These are phyloP conservation scores for Aspidiotus rigidus DNA, from an alignment of 2,888 invertebrate genomes.

Conservation along the genomic window DNA sequence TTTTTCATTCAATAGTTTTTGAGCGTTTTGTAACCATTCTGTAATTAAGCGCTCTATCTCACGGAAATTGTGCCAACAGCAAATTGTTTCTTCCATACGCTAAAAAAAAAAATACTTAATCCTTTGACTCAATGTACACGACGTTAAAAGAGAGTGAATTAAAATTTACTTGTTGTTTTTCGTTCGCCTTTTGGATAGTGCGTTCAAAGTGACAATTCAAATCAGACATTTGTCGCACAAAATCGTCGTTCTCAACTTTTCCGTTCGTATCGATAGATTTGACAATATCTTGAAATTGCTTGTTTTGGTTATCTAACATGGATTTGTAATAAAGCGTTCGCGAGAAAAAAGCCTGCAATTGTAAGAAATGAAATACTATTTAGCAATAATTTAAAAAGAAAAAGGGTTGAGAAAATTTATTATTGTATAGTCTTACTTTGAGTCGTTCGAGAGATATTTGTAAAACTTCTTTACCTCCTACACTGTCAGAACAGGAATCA, in stretches of 20 bases:
- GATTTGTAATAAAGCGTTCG: slow-evolving; percentile 83
- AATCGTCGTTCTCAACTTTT: slow-evolving; percentile 52
- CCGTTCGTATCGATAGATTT: slow-evolving; percentile 66
- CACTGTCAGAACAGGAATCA: slow-evolving; percentile 49
- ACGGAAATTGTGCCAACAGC: slow-evolving; percentile 77
- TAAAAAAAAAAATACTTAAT: slow-evolving; percentile 36
- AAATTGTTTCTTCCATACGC: slow-evolving; percentile 65
- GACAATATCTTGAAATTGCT: slow-evolving; percentile 77
- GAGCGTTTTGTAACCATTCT: slow-evolving; percentile 79
- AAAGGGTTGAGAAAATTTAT: not conserved
- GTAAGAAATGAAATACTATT: not conserved
- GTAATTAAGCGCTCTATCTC: slow-evolving; percentile 64
- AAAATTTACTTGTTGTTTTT: slow-evolving; percentile 55
- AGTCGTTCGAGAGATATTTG: slow-evolving; percentile 69
- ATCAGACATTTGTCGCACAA: slow-evolving; percentile 58
- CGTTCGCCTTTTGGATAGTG: slow-evolving; percentile 63
- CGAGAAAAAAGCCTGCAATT: slow-evolving; percentile 41
- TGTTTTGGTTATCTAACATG: slow-evolving; percentile 90
- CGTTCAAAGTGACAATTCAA: slow-evolving; percentile 75
- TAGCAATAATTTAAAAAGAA: not conserved
- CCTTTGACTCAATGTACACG: not conserved
- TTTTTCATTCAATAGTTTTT: slow-evolving; percentile 68
- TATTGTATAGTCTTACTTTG: slow-evolving; percentile 46
- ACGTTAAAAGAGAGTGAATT: slow-evolving; percentile 10
- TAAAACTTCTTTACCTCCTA: slow-evolving; percentile 60